These are phyloP conservation scores for Cheilosia variabilis DNA, from an alignment of 2,888 invertebrate species.

Conservation along the genomic window DNA sequence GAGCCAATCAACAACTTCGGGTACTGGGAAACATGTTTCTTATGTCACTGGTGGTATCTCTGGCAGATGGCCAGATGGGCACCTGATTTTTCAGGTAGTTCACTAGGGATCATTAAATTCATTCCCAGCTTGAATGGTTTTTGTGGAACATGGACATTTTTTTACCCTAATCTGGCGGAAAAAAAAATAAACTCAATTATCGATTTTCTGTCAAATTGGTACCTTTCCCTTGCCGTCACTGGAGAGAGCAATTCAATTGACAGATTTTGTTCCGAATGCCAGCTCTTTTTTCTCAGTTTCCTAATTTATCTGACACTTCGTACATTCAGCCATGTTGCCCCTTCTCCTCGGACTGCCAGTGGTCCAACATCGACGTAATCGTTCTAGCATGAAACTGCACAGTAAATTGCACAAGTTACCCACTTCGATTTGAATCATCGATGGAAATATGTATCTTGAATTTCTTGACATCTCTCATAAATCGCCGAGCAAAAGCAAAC, in stretches of 20 bases:
- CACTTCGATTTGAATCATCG: conserved; percentile 37
- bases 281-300: too few relatives aligned
- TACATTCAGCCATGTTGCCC: neutral
- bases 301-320: neutral
- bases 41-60: too few relatives aligned
- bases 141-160: too few relatives aligned
- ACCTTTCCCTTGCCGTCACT: too few relatives aligned
- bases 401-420: conserved; percentile 10
- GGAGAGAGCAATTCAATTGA: too few relatives aligned
- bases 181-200: too few relatives aligned
- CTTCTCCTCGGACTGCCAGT: too few relatives aligned
- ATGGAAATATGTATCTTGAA: conserved; percentile 35
- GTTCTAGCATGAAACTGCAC: neutral
- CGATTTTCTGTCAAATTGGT: too few relatives aligned
- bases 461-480: conserved; percentile 24
- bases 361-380: neutral
- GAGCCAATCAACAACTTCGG: neutral
- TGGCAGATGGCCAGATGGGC: too few relatives aligned
- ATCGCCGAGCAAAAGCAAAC: conserved; percentile 5
- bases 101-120: neutral
- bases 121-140: too few relatives aligned
- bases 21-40: neutral
- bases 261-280: too few relatives aligned
- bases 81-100: neutral
- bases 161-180: too few relatives aligned